Base-by-base conservation (phyloP, 2,797 vertebrate species). In the Aulostomus chinensis region DNA sequence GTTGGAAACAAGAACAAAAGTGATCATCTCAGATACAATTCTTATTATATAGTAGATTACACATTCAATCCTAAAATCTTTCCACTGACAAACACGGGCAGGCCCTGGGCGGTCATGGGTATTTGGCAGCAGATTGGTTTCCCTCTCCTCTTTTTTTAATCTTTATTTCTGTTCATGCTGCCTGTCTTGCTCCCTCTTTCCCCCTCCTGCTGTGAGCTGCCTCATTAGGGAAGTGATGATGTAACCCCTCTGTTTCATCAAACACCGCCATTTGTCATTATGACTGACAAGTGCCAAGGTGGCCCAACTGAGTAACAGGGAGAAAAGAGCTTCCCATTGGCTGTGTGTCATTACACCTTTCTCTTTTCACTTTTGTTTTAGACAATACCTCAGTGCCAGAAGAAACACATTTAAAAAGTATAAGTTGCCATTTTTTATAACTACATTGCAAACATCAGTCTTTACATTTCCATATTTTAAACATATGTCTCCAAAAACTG, bases 161-260 rank as follows among this genome's bases (percentile, higher is more conserved):
- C 66, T 64, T 52, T 68, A 37, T 56, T 52, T 76, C 66, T 49
- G 40, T 80, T 55, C 35, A 33, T 50, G 49, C 65, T 69, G 54
- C 47, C 37, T 43, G 33, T 56, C 56, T 40, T 68, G 55, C 67
- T 67, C 74, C 48, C 51, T 68, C 48, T 31, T 55, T 64, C 45
- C 63, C 75, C 69, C 81, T 74, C 76, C 83, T 58, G 79, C 81
- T 88, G 87, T 77, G 80, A 80, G 53, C 68, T 69, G 56, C 61
- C 82, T 85, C 80, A 76, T 88, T 89, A 87, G 81, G 60, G 76
- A 80, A 73, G 77, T 78, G 81, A 83, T 80, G 76, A 87, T 81
- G 84, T 85, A 84, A 83, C 73, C 62, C 58, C 53, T 81, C 77
- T 52, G 73, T 81, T 84, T 86, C 78, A 86, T 85, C 80, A 75